Percentiles rank a stretch among this genome's conserved stretches.
Conservation (phyloP, 1,140 invertebrate genomes). For the Achroia grisella region DNA sequence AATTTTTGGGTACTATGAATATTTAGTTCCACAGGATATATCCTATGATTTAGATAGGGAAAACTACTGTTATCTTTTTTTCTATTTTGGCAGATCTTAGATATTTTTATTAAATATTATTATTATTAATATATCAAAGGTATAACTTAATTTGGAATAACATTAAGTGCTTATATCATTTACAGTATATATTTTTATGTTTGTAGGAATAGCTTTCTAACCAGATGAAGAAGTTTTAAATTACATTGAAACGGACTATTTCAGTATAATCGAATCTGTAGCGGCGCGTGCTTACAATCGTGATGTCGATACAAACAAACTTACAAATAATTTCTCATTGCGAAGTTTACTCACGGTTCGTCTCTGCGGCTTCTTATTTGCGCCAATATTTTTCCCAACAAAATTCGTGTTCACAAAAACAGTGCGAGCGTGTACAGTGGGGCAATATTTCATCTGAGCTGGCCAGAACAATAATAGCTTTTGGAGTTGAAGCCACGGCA, state of each 20-base stretch:
- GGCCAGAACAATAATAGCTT: constrained; percentile 70
- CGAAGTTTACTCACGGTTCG: constrained; percentile 45
- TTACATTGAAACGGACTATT: constrained; percentile 5
- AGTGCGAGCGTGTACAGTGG: constrained; percentile 58
- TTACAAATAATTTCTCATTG: constrained; percentile 22
- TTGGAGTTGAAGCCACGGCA: constrained; percentile 66
- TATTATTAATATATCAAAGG: no score
- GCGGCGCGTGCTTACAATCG: constrained; percentile 21
- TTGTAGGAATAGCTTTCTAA: no score
- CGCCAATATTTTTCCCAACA: constrained; percentile 61
- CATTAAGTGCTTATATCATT: no score
- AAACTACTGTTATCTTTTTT: no score
- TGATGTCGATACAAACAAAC: constrained; percentile 6
- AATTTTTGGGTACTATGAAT: no score
- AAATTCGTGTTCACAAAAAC: constrained; percentile 61
- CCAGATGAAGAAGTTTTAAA: no score
- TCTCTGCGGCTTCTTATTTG: constrained; percentile 57
- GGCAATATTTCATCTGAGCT: constrained; percentile 71
- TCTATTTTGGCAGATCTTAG: no score
- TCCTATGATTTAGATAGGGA: no score
- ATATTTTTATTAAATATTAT: no score
- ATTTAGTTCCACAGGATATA: no score
- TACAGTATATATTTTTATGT: no score
- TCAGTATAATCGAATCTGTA: neutral
- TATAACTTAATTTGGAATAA: no score